Evolutionary conservation across 2,113 vertebrate genomes (phyloP).

Genomic region (Loxodonta africana): DNA sequence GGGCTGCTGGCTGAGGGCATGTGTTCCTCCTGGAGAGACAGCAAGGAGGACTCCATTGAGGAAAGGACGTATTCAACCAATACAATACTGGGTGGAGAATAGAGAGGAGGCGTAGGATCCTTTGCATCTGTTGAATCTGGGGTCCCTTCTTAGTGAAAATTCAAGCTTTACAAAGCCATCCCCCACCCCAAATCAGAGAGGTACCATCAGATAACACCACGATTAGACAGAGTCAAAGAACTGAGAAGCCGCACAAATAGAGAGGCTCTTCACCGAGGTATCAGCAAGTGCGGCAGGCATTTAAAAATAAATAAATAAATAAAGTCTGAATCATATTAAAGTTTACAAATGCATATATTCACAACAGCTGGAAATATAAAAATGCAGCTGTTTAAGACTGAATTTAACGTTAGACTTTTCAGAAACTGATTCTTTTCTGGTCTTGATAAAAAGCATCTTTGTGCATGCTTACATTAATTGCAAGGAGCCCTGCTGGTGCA

Average conservation of each 20-base stretch:
- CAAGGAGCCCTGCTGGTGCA: background rate
- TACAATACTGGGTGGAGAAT: background rate
- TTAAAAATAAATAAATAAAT: background rate
- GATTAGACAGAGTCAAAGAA: background rate
- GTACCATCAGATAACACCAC: background rate
- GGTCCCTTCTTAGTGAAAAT: background rate
- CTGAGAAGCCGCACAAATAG: background rate
- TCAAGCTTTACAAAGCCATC: background rate
- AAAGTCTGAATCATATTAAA: background rate
- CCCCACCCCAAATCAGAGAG: background rate
- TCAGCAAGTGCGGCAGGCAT: background rate
- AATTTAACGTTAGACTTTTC: background rate
- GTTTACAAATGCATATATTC: background rate
- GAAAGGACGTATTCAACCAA: background rate
- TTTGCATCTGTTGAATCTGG: background rate
- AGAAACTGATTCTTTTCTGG: background rate
- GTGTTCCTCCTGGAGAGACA: background rate
- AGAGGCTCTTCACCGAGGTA: background rate
- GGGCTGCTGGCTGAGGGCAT: background rate
- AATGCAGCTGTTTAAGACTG: background rate
- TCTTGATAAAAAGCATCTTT: background rate
- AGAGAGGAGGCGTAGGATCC: rapidly evolving
- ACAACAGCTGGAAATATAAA: background rate
- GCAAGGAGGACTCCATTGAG: background rate
- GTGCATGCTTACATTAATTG: background rate